Evolutionary conservation across 2,113 vertebrate genomes (phyloP).

Genomic region (Mus pahari): DNA sequence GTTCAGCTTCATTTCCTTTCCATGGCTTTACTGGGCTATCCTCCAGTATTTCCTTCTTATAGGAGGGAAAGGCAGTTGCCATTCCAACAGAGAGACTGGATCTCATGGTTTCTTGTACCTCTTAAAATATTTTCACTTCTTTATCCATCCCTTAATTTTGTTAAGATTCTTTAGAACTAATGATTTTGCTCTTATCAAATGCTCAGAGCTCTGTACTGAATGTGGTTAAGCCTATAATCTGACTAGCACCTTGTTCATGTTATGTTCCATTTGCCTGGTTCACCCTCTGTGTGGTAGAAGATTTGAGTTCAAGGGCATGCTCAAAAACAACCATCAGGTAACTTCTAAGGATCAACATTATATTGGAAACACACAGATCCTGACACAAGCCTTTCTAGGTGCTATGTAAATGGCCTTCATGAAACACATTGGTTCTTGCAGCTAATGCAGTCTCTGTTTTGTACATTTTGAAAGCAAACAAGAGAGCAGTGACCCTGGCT

Average conservation of each 20-base stretch:
- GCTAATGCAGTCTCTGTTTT: constrained; percentile 58
- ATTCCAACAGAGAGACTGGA: neutral
- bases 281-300: neutral
- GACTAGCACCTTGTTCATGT: neutral
- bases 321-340: constrained; percentile 31
- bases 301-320: neutral
- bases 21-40: neutral
- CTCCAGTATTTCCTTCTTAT: neutral
- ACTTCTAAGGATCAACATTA: constrained; percentile 41
- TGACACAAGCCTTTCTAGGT: constrained; percentile 50
- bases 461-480: constrained; percentile 47
- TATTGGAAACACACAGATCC: neutral
- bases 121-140: neutral
- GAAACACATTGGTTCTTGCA: constrained; percentile 57
- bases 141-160: neutral
- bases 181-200: neutral
- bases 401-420: constrained; percentile 47
- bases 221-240: neutral
- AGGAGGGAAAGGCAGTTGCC: neutral
- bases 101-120: neutral
- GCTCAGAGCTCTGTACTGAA: neutral
- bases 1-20: neutral
- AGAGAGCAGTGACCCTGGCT: neutral
- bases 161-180: neutral
- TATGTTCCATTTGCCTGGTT: neutral